A percentile compares a stretch with the other conserved stretches of the same genome.
Conservation (phyloP, 2,797 vertebrate species). For the Falco columbarius region DNA sequence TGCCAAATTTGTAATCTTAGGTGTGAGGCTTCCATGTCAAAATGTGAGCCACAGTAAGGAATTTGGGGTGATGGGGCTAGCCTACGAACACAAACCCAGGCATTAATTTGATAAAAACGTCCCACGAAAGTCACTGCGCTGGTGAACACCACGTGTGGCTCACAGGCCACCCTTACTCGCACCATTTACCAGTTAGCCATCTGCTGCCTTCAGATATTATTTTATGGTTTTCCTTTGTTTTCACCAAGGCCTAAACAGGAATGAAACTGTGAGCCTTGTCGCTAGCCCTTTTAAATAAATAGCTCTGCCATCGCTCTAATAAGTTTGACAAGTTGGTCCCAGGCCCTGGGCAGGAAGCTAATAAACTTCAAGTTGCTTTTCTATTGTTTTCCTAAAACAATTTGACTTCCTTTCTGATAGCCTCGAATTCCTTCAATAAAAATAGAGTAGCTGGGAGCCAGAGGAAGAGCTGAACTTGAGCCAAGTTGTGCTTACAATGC, state of each 20-base stretch:
- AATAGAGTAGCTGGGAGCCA: slow-evolving; percentile 78
- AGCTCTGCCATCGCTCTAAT: slow-evolving; percentile 64
- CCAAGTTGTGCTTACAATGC: slow-evolving; percentile 79
- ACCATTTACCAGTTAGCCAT: slow-evolving; percentile 26
- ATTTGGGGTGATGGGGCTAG: not conserved
- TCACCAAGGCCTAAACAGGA: slow-evolving; percentile 61
- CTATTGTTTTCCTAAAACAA: slow-evolving; percentile 98
- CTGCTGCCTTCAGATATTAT: slow-evolving; percentile 61
- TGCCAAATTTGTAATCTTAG: not conserved
- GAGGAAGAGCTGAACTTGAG: slow-evolving; percentile 76
- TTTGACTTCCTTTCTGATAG: slow-evolving; percentile 92
- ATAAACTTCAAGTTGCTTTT: slow-evolving; percentile 81
- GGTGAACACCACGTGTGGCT: not conserved
- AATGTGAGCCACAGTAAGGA: not conserved
- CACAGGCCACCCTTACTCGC: not conserved
- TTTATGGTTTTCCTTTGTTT: slow-evolving; percentile 70
- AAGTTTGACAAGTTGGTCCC: slow-evolving; percentile 67
- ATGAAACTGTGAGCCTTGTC: slow-evolving; percentile 60
- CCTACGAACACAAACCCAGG: not conserved
- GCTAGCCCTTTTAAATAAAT: slow-evolving; percentile 74
- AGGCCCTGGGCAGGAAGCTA: slow-evolving; percentile 76
- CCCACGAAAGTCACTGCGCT: not conserved
- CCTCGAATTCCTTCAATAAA: slow-evolving; percentile 86
- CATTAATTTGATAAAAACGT: not conserved
- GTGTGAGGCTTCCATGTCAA: not conserved